Evolutionary conservation across 2,888 invertebrate genomes (phyloP).

Genomic region (Hyposoter didymator): DNA sequence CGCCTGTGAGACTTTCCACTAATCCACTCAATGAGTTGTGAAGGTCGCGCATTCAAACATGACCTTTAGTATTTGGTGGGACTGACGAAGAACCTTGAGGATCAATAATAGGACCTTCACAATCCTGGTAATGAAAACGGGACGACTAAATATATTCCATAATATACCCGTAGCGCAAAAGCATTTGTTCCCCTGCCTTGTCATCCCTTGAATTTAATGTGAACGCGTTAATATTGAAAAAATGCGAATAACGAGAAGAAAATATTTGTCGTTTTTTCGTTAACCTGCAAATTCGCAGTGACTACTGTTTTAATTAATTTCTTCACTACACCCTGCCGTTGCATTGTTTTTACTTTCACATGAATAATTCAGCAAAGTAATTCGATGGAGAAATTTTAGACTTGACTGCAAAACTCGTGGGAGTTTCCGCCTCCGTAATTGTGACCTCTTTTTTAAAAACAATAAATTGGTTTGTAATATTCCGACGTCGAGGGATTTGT

Average conservation of each 20-base stretch:
- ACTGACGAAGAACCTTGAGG: slow-evolving; percentile 9
- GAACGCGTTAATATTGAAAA: not conserved
- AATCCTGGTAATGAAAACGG: not conserved
- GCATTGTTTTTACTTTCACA: slow-evolving; percentile 43
- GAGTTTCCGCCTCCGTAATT: slow-evolving; percentile 54
- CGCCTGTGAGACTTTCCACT: slow-evolving; percentile 20
- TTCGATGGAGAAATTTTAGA: not conserved
- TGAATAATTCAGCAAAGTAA: slow-evolving; percentile 36
- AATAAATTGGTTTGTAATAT: slow-evolving; percentile 48
- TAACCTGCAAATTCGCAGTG: not conserved
- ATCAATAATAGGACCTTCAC: not conserved
- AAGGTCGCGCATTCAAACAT: slow-evolving; percentile 42
- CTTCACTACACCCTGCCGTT: slow-evolving; percentile 29
- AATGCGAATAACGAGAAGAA: not conserved
- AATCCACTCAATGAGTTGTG: slow-evolving; percentile 56
- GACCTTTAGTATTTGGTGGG: slow-evolving; percentile 3
- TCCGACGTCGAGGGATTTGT: slow-evolving; percentile 6
- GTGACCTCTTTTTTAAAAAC: slow-evolving; percentile 61
- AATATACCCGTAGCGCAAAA: no score
- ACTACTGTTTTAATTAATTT: not conserved
- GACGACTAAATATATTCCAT: not conserved
- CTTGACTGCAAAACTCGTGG: slow-evolving; percentile 26
- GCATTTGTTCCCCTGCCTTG: no score
- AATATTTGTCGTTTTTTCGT: not conserved
- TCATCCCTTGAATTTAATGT: no score